These are phyloP conservation scores for Morbakka virulenta DNA, from an alignment of 30 jellyfish, hydroid and myxozoan species.

Conservation along the genomic window DNA sequence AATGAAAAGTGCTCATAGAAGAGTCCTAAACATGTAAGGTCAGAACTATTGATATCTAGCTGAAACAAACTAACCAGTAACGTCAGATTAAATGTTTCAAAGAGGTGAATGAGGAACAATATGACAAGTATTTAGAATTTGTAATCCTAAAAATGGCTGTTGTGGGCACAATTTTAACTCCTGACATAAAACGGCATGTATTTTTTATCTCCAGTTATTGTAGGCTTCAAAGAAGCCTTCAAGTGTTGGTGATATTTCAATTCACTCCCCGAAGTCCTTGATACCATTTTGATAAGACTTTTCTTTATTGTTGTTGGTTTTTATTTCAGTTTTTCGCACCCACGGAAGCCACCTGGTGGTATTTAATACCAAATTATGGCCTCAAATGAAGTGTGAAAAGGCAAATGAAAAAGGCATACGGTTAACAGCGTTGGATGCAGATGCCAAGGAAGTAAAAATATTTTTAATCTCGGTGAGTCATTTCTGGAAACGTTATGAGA, in stretches of 20 bases:
- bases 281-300: not conserved
- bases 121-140: no score
- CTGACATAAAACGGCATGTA: no score
- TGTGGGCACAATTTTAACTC: no score
- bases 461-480: conserved; percentile 69
- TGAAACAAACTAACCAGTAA: no score
- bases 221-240: not conserved
- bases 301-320: not conserved
- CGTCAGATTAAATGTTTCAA: no score
- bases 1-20: no score
- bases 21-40: no score
- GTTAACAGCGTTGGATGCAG: conserved; percentile 82
- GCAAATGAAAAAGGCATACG: conserved; percentile 72
- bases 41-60: no score
- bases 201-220: not conserved
- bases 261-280: not conserved
- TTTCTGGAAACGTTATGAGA: no score
- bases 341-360: conserved; percentile 85
- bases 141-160: no score
- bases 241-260: not conserved
- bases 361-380: conserved; percentile 85
- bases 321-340: conserved; percentile 80
- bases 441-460: conserved; percentile 62
- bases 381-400: conserved; percentile 89
- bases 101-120: no score